Evolutionary conservation across 2,797 vertebrate species (phyloP), one percentile per base, ranked within the genome.

Genomic region (Iguana delicatissima): DNA sequence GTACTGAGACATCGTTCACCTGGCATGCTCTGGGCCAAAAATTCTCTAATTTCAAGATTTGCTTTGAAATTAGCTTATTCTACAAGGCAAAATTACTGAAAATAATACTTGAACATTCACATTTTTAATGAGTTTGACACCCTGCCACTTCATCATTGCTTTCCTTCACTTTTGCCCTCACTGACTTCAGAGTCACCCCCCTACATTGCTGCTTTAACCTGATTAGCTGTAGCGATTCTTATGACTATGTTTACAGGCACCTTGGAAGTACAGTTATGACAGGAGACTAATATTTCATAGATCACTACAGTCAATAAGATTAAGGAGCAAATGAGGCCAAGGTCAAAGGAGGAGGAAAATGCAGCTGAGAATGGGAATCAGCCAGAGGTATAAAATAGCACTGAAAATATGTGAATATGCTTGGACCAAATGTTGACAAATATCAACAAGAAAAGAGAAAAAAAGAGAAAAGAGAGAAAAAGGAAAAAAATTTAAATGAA

Each of bases 21-120:
- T 14, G 18, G 57, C 57, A 35, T n/a, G 38, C 42, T 10, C 72
- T 81, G 24, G 52, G 14, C 24, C 50, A 82, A 69, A 72, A 8
- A 87, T 69, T 10, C 42, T 50, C 72, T 67, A 77, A 67, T 76
- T 32, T 64, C 50, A 32, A 29, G 18, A 55, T 52, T 87, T 77
- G 29, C 46, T 55, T 69, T 72, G 35, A 59, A 88, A 91, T 87
- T 18, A 80, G 50, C 38, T 72, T 50, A 79, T 84, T 84, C 20
- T 38, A 79, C 50, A 55, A 57, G 24, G 32, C n/a, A 74, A 50
- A 73, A 59, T 12, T 29, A 32, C 5, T 29, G 46, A 29, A 16
- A 24, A 52, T 9, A 46, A 22, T 8, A 50, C 16, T 16, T 77
- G 18, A 81, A 59, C 52, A 62, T 62, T 83, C 69, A 77, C 67